Evolutionary conservation across 2,888 invertebrate species (phyloP).

Genomic region (Hedychridium roseum): DNA sequence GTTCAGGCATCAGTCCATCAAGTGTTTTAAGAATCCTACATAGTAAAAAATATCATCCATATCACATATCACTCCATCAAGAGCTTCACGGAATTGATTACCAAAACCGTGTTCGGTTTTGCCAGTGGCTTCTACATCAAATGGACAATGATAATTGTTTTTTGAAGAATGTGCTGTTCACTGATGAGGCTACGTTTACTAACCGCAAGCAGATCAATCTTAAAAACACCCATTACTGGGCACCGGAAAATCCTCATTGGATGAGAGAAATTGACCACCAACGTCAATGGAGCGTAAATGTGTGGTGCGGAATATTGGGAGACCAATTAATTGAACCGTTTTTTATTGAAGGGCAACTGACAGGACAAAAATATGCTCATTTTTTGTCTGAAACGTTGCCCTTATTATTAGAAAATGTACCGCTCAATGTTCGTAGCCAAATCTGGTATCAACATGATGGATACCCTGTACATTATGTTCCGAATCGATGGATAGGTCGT

Average conservation of each 20-base stretch:
- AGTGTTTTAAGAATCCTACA: background rate
- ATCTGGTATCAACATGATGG: background rate
- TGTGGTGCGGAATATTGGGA: constrained; percentile 5
- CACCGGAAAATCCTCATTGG: background rate
- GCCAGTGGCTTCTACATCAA: background rate
- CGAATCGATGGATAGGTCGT: background rate
- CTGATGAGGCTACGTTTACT: background rate
- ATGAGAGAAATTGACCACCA: background rate
- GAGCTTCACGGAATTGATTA: background rate
- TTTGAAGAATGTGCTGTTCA: background rate
- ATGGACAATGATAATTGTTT: background rate
- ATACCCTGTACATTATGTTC: background rate
- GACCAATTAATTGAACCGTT: constrained; percentile 2
- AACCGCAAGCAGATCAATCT: background rate
- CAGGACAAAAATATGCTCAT: background rate
- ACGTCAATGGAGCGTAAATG: constrained; percentile 1
- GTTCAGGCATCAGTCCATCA: too few relatives aligned
- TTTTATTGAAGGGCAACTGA: constrained; percentile 7
- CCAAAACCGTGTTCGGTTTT: background rate
- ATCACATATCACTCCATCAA: background rate
- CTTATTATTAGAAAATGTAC: background rate
- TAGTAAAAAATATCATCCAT: background rate
- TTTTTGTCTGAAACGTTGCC: background rate
- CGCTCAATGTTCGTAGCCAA: background rate
- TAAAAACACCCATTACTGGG: background rate